Percentiles rank a stretch among this genome's conserved stretches.
Evolutionary conservation across 2,113 vertebrate species (phyloP).

Genomic region (Acrocephalus kingi): DNA sequence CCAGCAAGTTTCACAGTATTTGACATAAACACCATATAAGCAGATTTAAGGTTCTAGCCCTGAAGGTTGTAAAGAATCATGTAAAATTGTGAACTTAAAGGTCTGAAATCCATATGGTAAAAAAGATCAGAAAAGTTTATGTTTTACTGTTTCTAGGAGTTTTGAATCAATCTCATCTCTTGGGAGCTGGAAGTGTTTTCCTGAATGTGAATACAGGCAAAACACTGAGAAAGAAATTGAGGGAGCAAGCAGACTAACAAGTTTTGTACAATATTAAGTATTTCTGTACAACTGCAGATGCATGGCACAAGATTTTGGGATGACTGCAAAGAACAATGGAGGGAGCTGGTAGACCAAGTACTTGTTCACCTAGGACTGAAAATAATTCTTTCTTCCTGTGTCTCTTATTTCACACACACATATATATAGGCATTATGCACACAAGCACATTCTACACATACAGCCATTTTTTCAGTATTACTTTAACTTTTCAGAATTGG

Average conservation of each 20-base stretch:
- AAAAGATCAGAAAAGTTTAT: neutral
- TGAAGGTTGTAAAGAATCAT: neutral
- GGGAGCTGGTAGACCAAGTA: neutral
- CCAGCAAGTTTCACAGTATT: neutral
- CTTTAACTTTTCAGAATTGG: neutral
- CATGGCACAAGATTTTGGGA: neutral
- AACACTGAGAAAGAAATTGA: neutral
- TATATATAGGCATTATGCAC: neutral
- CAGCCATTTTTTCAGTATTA: neutral
- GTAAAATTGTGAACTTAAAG: neutral
- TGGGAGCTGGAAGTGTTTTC: neutral
- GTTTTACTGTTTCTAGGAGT: neutral
- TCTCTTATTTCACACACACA: neutral
- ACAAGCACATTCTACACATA: neutral
- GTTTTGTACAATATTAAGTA: neutral
- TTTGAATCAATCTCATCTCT: neutral
- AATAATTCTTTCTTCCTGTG: neutral
- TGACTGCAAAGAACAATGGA: neutral
- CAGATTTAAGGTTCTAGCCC: neutral
- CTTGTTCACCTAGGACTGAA: neutral
- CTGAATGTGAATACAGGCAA: neutral
- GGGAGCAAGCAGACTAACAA: neutral
- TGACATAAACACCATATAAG: neutral
- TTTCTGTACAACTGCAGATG: neutral
- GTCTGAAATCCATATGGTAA: neutral